Evolutionary conservation across 2,797 vertebrate genomes (phyloP).

Genomic region (Petrocephalus sullivani): DNA sequence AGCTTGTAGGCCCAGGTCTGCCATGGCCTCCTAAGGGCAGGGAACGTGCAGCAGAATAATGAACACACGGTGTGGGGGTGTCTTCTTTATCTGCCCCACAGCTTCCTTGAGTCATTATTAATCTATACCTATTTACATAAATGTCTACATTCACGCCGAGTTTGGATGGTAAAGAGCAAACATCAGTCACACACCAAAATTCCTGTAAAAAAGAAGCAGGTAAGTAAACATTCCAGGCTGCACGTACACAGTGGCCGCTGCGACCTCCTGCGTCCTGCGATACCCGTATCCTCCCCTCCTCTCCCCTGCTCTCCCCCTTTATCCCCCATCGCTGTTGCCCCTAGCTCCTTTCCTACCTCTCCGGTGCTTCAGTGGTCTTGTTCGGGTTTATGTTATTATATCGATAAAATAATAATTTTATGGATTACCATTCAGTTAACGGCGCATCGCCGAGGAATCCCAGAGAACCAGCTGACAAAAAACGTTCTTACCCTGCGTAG

Average conservation of each 20-base stretch:
- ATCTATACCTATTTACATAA: not conserved
- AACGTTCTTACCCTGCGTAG: not conserved
- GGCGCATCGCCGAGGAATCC: not conserved
- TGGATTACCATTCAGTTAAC: not conserved
- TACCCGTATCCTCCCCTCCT: not conserved
- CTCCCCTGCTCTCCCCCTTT: not conserved
- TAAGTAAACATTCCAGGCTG: not conserved
- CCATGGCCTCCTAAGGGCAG: conserved; percentile 56
- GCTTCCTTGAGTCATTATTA: not conserved
- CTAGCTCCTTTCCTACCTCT: not conserved
- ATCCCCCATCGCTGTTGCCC: not conserved
- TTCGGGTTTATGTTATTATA: not conserved
- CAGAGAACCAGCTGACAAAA: not conserved
- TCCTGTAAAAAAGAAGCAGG: not conserved
- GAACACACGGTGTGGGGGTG: not conserved
- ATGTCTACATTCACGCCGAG: not conserved
- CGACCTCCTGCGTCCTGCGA: not conserved
- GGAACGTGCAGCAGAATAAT: not conserved
- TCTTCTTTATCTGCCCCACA: not conserved
- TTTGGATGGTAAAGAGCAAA: not conserved
- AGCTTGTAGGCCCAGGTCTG: conserved; percentile 59
- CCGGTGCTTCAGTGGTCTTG: not conserved
- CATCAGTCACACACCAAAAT: not conserved
- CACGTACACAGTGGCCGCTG: not conserved
- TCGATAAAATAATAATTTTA: not conserved